Evolutionary conservation across 53 echinoderm and acorn worm genomes (phyloP).

Genomic region (Zoroaster sp.): DNA sequence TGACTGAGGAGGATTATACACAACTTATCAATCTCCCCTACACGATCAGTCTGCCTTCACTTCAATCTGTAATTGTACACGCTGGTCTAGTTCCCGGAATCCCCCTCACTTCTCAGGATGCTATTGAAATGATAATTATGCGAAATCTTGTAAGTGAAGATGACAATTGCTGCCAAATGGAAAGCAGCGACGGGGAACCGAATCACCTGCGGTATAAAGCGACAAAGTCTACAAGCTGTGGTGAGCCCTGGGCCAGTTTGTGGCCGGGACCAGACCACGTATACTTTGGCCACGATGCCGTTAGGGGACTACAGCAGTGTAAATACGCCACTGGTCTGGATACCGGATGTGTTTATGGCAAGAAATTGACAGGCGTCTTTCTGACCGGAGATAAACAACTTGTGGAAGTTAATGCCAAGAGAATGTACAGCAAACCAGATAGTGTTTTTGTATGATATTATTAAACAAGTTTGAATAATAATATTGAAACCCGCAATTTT

Average conservation of each 20-base stretch:
- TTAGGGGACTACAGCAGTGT: constrained; percentile 48
- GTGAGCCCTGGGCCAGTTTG: constrained; percentile 65
- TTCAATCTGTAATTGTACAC: constrained; percentile 68
- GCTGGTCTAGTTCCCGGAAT: constrained; percentile 72
- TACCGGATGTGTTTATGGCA: constrained; percentile 74
- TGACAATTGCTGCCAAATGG: neutral
- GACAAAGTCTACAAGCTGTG: neutral
- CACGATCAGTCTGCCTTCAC: constrained; percentile 75
- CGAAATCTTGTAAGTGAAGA: constrained; percentile 52
- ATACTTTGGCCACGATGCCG: constrained; percentile 79
- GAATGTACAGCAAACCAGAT: neutral
- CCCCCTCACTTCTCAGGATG: constrained; percentile 55
- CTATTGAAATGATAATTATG: constrained; percentile 59
- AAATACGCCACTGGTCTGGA: constrained; percentile 76
- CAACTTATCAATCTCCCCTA: constrained; percentile 67
- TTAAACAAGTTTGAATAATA: neutral
- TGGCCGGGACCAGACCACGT: constrained; percentile 80
- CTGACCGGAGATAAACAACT: constrained; percentile 63
- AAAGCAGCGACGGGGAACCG: neutral
- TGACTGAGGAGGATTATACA: constrained; percentile 51
- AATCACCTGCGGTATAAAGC: neutral
- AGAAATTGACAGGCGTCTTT: constrained; percentile 63
- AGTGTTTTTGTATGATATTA: neutral
- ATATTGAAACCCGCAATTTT: neutral
- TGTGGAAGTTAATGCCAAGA: constrained; percentile 31